Conservation (phyloP, 2,113 vertebrate species). For the Cinclus cinclus region DNA sequence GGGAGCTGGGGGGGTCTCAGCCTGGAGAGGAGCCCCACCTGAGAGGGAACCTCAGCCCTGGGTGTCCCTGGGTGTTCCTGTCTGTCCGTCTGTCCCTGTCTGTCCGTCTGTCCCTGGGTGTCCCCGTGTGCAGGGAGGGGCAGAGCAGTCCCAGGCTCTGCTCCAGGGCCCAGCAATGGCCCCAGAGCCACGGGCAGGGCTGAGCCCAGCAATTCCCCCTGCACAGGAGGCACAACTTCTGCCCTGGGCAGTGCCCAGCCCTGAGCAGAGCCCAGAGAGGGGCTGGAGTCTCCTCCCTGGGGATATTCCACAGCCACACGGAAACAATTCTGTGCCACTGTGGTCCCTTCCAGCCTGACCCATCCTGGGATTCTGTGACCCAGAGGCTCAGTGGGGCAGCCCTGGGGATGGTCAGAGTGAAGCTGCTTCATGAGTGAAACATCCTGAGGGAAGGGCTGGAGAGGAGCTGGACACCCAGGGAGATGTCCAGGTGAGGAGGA, state of each 20-base stretch:
- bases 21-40: not conserved
- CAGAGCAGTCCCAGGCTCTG: no score
- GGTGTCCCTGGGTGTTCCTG: not conserved
- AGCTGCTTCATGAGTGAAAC: not conserved
- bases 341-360: not conserved
- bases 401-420: accelerated
- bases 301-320: not conserved
- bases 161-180: not conserved
- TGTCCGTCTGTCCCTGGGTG: not conserved
- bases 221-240: not conserved
- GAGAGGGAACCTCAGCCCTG: not conserved
- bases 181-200: not conserved
- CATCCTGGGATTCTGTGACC: not conserved
- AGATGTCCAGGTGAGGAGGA: not conserved
- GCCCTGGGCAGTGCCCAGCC: not conserved
- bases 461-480: not conserved
- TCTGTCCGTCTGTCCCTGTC: accelerated
- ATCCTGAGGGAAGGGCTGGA: not conserved
- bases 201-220: not conserved
- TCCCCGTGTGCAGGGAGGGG: not conserved
- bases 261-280: not conserved
- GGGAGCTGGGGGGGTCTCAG: not conserved
- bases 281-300: not conserved
- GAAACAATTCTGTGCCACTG: not conserved
- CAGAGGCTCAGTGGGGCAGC: not conserved